Percentiles rank a stretch among this genome's conserved stretches.
phyloP scores from a whole-genome alignment of 2,888 invertebrate genomes.

The Leucoptera coffeella region DNA sequence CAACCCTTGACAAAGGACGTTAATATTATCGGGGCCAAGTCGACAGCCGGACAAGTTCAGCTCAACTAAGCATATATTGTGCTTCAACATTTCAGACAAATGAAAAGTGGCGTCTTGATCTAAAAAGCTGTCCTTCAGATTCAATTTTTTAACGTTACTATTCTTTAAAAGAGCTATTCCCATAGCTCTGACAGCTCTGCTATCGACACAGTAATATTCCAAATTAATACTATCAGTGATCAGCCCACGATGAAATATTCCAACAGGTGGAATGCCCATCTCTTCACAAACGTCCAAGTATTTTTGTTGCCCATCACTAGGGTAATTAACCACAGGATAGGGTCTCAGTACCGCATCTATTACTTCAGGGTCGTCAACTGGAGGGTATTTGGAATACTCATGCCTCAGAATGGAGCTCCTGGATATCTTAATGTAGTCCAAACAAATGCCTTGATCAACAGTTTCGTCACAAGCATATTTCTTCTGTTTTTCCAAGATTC shows the following conservation, averaged over 20 bases:
- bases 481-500: too few species aligned
- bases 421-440: conserved; percentile 16
- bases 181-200: conserved; percentile 13
- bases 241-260: conserved; percentile 13
- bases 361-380: conserved; percentile 15
- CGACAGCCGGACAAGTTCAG: conserved; percentile 14
- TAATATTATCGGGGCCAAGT: conserved; percentile 10
- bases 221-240: conserved; percentile 12
- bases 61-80: conserved; percentile 12
- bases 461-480: too few species aligned
- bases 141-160: conserved; percentile 11
- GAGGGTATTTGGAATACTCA: conserved; percentile 15
- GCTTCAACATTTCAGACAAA: conserved; percentile 13
- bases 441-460: too few species aligned
- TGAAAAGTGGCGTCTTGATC: conserved; percentile 16
- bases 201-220: conserved; percentile 13
- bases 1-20: conserved; percentile 9
- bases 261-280: conserved; percentile 12
- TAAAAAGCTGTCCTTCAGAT: conserved; percentile 15
- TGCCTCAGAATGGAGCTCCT: conserved; percentile 14
- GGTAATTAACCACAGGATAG: conserved; percentile 11
- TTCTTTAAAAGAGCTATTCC: conserved; percentile 13
- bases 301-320: conserved; percentile 17
- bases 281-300: conserved; percentile 15
- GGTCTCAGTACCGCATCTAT: conserved; percentile 13